phyloP scores from a whole-genome alignment of 2,113 vertebrate genomes.

The rat (Rattus norvegicus) region GRCr8 NC_086037.1:12405001-12405500 shows the following conservation, averaged over 20 bases:
- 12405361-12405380: background rate
- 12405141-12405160: background rate
- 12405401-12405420: background rate
- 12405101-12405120: background rate
- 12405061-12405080: background rate
- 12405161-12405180: background rate
- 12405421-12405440: background rate
- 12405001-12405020: too few species aligned
- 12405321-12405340: background rate
- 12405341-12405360: background rate
- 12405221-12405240: background rate
- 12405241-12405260: background rate
- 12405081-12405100: background rate
- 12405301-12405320: background rate
- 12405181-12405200: background rate
- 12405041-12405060: background rate
- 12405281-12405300: background rate
- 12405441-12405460: background rate
- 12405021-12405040: too few species aligned
- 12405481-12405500: background rate
- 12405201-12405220: background rate
- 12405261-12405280: background rate
- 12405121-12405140: background rate
- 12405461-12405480: background rate
- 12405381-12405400: background rate